Base-by-base conservation (phyloP, 2,797 vertebrate genomes). In the Bradypodion ventrale region DNA sequence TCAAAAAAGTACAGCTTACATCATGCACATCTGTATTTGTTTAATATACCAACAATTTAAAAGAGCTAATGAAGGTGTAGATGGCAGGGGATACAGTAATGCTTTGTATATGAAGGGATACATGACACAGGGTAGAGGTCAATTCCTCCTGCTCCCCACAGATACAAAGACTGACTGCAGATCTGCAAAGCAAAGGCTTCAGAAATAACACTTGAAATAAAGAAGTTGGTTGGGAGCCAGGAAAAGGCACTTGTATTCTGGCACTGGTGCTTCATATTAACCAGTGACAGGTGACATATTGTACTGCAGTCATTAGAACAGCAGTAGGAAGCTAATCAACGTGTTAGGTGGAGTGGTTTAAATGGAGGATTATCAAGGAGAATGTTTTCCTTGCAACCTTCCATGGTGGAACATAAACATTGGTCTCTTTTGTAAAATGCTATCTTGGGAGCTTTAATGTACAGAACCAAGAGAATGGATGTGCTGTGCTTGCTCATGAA, bases 211-310 rank as follows among this genome's bases (percentile, higher is more conserved):
- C 62, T 83, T 89, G 83, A 87, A 86, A 42, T 79, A 37, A 83
- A 80, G 87, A 29, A 6, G 56, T 87, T 91, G 89, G 68, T 88
- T 79, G 77, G 81, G 60, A 65, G 88, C 85, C 85, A 91, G 89
- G 73, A 75, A 87, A 83, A 76, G 75, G n/a, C 86, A 83, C 0
- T 0, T 65, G 25, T 81, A 66, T 77, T 86, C 87, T 89, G 87
- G 84, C 85, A 80, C 25, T 60, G 83, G 80, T 78, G 78, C 81
- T 89, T 88, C 78, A 83, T 77, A 35, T 66, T 88, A 81, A 89
- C 63, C 27, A 37, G 80, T 60, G 84, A 79, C 78, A 84, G 70
- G 75, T 46, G 1, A 87, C 35, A 6, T 66, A 59, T 77, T 88
- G 75, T 46, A 9, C 21, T 0, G 0, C 62, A 74, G 83, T 82